Percentiles rank a stretch among this genome's conserved stretches.
Evolutionary conservation across 2,113 vertebrate genomes (phyloP).

Genomic region (Sigmodon hispidus): DNA sequence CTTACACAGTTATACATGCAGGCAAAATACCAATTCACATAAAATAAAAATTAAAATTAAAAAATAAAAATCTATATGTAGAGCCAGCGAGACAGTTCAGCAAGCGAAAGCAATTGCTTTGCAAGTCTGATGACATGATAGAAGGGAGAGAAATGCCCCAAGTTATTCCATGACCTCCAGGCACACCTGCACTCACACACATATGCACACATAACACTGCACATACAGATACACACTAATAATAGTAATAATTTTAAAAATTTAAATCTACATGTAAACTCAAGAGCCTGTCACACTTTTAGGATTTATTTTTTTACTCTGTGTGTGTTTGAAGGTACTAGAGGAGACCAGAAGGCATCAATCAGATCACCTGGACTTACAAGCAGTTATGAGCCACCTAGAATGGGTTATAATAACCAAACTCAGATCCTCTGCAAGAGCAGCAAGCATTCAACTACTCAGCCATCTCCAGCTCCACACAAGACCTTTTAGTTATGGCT

Average conservation of each 20-base stretch:
- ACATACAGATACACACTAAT: not conserved
- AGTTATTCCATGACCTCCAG: not conserved
- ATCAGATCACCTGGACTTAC: not conserved
- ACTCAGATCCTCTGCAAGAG: not conserved
- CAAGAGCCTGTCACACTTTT: not conserved
- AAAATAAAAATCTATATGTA: constrained; percentile 32
- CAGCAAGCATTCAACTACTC: not conserved
- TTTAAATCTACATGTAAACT: not conserved
- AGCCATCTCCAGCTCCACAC: not conserved
- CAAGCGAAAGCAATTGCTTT: not conserved
- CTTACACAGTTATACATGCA: too few relatives aligned
- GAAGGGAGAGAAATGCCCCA: not conserved
- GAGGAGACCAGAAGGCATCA: not conserved
- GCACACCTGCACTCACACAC: not conserved
- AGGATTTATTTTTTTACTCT: not conserved
- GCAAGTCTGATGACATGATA: not conserved
- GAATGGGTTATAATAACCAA: not conserved
- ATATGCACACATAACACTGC: not conserved
- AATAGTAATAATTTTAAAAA: not conserved
- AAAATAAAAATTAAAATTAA: too few relatives aligned
- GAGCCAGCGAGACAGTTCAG: not conserved
- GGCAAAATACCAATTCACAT: too few relatives aligned
- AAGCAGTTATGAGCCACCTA: not conserved
- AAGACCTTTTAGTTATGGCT: not conserved
- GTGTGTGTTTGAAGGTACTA: not conserved